Evolutionary conservation across 2,797 vertebrate genomes (phyloP).

Genomic region (Sus cebifrons): DNA sequence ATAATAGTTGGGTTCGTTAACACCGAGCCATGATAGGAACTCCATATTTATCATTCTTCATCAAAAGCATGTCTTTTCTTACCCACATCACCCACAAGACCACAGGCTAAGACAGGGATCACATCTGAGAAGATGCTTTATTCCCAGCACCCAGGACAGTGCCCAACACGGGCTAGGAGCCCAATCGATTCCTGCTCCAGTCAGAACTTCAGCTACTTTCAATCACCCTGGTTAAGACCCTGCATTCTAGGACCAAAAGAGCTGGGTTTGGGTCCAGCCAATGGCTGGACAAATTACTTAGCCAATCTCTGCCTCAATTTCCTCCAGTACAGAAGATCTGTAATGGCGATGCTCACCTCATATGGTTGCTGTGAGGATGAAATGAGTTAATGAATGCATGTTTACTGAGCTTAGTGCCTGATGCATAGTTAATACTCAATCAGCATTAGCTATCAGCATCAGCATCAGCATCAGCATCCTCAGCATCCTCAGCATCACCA

Average conservation of each 20-base stretch:
- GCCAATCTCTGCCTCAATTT: neutral
- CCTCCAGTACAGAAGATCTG: neutral
- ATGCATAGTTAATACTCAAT: neutral
- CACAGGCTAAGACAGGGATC: neutral
- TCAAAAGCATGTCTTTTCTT: slow-evolving; percentile 5
- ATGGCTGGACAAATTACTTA: neutral
- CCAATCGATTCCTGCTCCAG: neutral
- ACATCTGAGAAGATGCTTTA: neutral
- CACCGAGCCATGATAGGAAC: too few relatives aligned
- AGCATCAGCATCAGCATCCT: too few relatives aligned
- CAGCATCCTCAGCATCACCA: neutral
- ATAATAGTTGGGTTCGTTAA: too few relatives aligned
- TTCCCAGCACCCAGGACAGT: neutral
- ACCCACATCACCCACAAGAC: neutral
- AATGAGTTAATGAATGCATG: neutral
- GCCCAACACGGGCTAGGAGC: neutral
- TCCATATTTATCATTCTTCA: neutral
- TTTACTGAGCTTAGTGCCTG: neutral
- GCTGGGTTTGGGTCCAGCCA: slow-evolving; percentile 6
- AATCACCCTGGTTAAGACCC: slow-evolving; percentile 40
- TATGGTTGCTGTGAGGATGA: neutral
- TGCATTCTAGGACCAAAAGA: neutral
- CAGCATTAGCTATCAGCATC: neutral
- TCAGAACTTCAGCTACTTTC: neutral
- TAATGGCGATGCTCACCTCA: neutral